Conservation (phyloP, 2,888 invertebrate species). For the Eristalis intricaria region DNA sequence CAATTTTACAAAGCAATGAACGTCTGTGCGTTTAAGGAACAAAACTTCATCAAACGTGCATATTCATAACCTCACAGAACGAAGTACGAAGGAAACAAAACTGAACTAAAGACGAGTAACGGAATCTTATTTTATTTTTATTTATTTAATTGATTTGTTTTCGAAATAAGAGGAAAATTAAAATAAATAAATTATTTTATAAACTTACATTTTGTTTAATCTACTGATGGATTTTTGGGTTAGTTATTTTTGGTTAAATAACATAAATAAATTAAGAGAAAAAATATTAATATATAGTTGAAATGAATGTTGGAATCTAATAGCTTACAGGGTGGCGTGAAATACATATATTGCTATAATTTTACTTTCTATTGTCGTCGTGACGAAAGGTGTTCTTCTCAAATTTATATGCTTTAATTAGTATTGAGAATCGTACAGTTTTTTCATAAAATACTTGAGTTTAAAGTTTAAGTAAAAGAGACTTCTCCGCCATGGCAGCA, state of each 20-base stretch:
- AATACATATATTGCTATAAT: neutral
- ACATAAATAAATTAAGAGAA: conserved; percentile 69
- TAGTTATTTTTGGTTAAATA: conserved; percentile 58
- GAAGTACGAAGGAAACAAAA: conserved; percentile 22
- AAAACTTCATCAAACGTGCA: neutral
- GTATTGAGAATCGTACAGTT: too few species aligned
- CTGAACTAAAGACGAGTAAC: neutral
- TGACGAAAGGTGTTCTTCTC: neutral
- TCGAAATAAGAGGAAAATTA: conserved; percentile 21
- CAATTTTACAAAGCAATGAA: neutral
- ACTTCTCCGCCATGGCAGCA: too few species aligned
- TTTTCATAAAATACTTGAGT: too few species aligned
- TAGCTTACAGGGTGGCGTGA: conserved; percentile 46
- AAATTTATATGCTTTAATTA: too few species aligned
- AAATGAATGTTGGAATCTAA: conserved; percentile 8
- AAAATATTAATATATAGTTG: conserved; percentile 54
- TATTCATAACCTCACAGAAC: neutral
- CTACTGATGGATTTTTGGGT: conserved; percentile 67
- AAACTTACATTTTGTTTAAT: conserved; percentile 72
- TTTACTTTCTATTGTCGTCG: neutral
- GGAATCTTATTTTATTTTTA: neutral
- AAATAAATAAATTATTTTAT: conserved; percentile 38
- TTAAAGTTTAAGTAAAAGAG: too few species aligned
- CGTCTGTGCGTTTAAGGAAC: neutral
- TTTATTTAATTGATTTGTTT: neutral